Evolutionary conservation across 2,888 invertebrate species (phyloP).

Genomic region (Chaetogeoica ovagalla): DNA sequence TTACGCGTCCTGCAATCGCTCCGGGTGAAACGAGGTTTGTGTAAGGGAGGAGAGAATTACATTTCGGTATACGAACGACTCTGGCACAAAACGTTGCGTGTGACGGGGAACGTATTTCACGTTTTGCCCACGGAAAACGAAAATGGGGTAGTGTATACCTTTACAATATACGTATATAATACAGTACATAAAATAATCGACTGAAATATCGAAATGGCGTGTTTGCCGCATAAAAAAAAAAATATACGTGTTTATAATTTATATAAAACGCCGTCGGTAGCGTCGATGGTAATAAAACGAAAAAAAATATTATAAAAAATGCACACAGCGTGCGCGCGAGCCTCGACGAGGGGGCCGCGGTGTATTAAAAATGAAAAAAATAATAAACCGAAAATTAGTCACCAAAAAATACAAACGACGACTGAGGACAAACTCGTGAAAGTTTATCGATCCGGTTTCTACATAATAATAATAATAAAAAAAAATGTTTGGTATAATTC

Average conservation of each 20-base stretch:
- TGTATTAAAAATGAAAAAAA: not conserved
- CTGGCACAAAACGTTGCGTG: constrained; percentile 39
- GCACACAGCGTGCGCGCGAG: not conserved
- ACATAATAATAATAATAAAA: no score
- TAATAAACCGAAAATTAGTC: not conserved
- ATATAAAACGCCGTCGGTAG: not conserved
- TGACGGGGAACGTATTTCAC: constrained; percentile 7
- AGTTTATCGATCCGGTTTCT: no score
- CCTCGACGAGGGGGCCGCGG: not conserved
- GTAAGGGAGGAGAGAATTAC: not conserved
- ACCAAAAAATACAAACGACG: not conserved
- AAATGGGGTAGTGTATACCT: not conserved
- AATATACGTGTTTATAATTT: not conserved
- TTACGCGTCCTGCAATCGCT: not conserved
- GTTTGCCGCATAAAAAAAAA: not conserved
- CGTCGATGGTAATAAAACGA: constrained; percentile 5
- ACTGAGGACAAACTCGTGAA: not conserved
- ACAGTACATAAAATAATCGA: constrained; percentile 1
- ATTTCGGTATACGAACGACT: no score
- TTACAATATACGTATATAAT: no score
- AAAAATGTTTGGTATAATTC: no score
- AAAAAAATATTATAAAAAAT: not conserved
- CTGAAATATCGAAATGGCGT: constrained; percentile 44
- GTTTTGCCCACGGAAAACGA: not conserved
- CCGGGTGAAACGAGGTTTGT: not conserved